Evolutionary conservation across 2,888 invertebrate genomes (phyloP).

Genomic region (Allygus modestus): DNA sequence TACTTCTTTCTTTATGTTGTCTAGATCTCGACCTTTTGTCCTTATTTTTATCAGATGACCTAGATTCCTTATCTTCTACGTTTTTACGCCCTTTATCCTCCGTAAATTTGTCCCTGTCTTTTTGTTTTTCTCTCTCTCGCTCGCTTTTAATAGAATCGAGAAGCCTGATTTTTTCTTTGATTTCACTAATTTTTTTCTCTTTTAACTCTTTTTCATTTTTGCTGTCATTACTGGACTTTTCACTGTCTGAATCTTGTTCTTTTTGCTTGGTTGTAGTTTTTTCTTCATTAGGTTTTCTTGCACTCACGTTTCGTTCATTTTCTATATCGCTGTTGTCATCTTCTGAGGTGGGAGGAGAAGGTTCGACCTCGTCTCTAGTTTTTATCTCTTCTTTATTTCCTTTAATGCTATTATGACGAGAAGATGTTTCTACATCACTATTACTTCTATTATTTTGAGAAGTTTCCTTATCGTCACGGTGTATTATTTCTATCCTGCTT

Average conservation of each 20-base stretch:
- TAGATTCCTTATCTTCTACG: background rate
- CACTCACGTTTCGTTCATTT: conserved; percentile 76
- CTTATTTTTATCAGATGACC: conserved; percentile 1
- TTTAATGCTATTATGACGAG: background rate
- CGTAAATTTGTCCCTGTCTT: conserved; percentile 49
- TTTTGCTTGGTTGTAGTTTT: background rate
- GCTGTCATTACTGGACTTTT: conserved; percentile 72
- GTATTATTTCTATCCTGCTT: background rate
- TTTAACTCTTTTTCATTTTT: conserved; percentile 69
- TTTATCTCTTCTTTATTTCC: background rate
- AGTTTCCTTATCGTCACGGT: background rate
- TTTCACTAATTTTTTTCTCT: conserved; percentile 36
- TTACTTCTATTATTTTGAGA: background rate
- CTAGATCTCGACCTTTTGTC: conserved; percentile 45
- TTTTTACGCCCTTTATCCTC: conserved; percentile 6
- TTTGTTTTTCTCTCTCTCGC: conserved; percentile 62
- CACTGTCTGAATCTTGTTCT: conserved; percentile 22
- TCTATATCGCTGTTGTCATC: conserved; percentile 78
- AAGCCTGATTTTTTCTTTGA: conserved; percentile 42
- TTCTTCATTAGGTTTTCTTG: background rate
- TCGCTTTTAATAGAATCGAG: conserved; percentile 43
- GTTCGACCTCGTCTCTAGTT: conserved; percentile 1
- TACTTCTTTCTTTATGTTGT: conserved; percentile 47
- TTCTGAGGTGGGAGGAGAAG: conserved; percentile 48
- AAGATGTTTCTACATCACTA: background rate